A percentile compares a stretch with the other conserved stretches of the same genome.
Evolutionary conservation across 2,888 invertebrate genomes (phyloP).

Genomic region (Drosophila pullipes): DNA sequence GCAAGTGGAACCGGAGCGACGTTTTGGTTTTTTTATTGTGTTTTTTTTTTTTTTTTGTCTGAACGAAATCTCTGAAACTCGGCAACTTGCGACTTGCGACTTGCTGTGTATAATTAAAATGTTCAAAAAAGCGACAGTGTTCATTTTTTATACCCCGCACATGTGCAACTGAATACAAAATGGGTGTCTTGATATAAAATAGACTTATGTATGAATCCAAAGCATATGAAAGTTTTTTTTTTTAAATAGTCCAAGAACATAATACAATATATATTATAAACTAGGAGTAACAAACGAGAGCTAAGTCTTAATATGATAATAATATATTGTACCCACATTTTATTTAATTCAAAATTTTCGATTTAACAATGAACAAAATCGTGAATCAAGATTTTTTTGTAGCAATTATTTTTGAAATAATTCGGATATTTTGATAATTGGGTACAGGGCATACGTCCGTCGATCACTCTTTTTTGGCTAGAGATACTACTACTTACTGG

Average conservation of each 20-base stretch:
- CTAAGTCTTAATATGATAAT: neutral
- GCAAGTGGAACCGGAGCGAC: conserved; percentile 43
- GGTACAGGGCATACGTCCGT: conserved; percentile 7
- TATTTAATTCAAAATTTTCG: neutral
- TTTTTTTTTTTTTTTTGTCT: conserved; percentile 10
- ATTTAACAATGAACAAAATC: neutral
- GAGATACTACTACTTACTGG: conserved; percentile 24
- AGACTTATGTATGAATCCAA: neutral
- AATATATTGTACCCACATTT: neutral
- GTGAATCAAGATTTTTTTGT: neutral
- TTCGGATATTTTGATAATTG: neutral
- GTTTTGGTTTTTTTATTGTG: conserved; percentile 7
- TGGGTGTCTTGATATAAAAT: neutral
- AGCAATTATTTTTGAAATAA: neutral
- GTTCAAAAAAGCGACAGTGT: conserved; percentile 79
- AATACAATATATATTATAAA: neutral
- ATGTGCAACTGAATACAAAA: too few species aligned
- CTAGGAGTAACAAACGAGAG: neutral
- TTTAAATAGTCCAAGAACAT: too few species aligned
- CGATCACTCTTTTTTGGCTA: neutral
- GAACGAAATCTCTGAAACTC: conserved; percentile 40
- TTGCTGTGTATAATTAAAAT: conserved; percentile 73
- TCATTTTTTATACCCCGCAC: conserved; percentile 64
- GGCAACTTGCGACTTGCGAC: conserved; percentile 22
- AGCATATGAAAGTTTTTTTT: neutral